Conservation (phyloP, 2,113 vertebrate genomes). For the Uria aalge region DNA sequence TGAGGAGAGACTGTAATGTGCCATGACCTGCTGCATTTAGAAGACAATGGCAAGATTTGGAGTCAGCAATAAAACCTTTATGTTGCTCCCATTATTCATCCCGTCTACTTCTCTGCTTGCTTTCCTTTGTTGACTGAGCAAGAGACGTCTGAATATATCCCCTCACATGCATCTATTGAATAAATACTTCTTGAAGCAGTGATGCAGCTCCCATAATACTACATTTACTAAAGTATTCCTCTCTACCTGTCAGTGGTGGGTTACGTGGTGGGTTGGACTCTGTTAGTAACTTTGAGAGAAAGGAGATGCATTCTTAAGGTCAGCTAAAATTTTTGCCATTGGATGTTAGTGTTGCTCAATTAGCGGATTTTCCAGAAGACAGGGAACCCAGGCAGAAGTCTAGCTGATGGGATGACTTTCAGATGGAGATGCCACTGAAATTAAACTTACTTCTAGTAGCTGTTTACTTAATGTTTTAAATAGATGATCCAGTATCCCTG, state of each 20-base stretch:
- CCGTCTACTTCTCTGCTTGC: neutral
- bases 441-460: neutral
- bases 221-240: neutral
- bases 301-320: neutral
- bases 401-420: neutral
- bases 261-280: neutral
- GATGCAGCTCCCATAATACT: neutral
- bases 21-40: neutral
- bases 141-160: neutral
- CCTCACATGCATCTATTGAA: rapidly evolving
- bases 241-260: rapidly evolving
- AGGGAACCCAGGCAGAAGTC: neutral
- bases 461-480: neutral
- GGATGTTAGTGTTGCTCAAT: neutral
- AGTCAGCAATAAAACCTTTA: neutral
- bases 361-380: neutral
- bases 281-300: neutral
- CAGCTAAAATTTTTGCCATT: neutral
- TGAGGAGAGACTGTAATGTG: neutral
- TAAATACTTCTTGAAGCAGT: neutral
- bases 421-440: neutral
- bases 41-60: neutral
- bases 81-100: neutral
- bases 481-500: neutral
- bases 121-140: neutral